Conservation (phyloP, 30 jellyfish, hydroid and myxozoan genomes). For the Chrysaora quinquecirrha region DNA sequence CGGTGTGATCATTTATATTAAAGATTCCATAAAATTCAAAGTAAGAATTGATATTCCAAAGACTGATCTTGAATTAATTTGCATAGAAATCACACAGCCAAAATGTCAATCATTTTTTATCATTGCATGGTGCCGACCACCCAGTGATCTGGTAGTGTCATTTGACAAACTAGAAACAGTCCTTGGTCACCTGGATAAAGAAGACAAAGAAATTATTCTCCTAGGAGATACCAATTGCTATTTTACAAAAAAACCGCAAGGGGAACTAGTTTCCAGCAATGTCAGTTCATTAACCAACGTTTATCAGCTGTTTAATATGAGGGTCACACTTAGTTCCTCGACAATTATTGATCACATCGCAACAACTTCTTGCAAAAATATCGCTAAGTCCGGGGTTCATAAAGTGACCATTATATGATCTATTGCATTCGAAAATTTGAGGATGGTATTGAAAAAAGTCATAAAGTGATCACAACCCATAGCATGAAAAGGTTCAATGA, state of each 20-base stretch:
- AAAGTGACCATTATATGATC: conserved; percentile 9
- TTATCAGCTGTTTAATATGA: no score
- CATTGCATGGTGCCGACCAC: not conserved
- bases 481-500: conserved; percentile 2
- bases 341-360: no score
- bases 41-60: not conserved
- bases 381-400: not conserved
- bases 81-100: conserved; percentile 19
- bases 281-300: not conserved
- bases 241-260: not conserved
- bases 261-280: not conserved
- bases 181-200: not conserved
- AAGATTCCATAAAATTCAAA: conserved; percentile 1
- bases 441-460: conserved; percentile 9
- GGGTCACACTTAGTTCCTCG: no score
- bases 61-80: conserved; percentile 12
- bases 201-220: conserved; percentile 1
- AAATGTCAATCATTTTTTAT: not conserved
- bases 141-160: not conserved
- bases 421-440: conserved; percentile 1
- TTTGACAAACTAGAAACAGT: conserved; percentile 8
- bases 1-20: conserved; percentile 16
- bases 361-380: no score
- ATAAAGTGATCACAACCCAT: conserved; percentile 11
- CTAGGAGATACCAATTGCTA: conserved; percentile 26